Base-by-base conservation (phyloP, 2,888 invertebrate species). In the Empis livida region DNA sequence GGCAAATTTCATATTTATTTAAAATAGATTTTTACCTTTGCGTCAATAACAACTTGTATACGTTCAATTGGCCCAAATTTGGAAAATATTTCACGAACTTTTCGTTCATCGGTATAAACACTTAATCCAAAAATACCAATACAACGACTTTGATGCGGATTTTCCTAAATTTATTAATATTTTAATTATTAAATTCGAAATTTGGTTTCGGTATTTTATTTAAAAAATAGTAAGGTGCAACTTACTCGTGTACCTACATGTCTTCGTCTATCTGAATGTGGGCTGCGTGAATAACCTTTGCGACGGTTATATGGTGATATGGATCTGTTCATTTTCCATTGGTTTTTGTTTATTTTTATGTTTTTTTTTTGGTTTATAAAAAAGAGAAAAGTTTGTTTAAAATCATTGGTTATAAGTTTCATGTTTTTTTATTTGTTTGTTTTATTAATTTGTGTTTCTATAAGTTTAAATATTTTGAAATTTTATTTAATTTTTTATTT, bases 41-140 rank as follows among this genome's bases (percentile, higher is more conserved):
- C 92, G 71, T 97, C 96, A 60, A 93, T 89, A 45, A 97, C 93
- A 53, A 97, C 84, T 73, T 94, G 90, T 20, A 91, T 85, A 63
- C 90, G 82, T 63, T 95, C 92, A 31, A 97, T 84, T 0, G 84
- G 84, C 3, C 96, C 96, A 65, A 82, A 96, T 65, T 92, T 90
- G 42, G 82, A 80, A 71, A 97, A 95, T 55, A 95, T 86, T 59
- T 93, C 88, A 62, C 87, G 82, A 39, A 97, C 78, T 67, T 94
- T 90, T 57, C 86, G 80, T 65, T 96, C 95, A 2, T 91, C 86
- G 1, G 96, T 97, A 70, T 87, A 85, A 46, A 93, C 79, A 62
- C 89, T 94, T 48, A 97, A 73, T 5, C 96, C 96, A 68, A 97
- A 97, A 11, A 97, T 85, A 15, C 97, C 97, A 43, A 97, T 75